phyloP scores from a whole-genome alignment of 2,888 invertebrate species.

The Lepidochitona cinerea region DNA sequence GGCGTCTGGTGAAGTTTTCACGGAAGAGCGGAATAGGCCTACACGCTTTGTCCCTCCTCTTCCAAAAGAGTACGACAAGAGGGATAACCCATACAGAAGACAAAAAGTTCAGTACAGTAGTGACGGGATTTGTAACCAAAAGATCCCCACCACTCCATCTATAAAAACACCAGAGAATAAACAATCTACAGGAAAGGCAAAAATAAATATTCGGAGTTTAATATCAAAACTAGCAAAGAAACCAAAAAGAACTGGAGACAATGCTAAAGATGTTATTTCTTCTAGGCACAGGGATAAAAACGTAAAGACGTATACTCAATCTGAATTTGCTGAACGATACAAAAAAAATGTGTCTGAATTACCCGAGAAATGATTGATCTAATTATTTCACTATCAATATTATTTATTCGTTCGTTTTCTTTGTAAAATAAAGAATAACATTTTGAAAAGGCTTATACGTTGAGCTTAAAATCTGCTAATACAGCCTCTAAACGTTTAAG shows the following conservation, averaged over 20 bases:
- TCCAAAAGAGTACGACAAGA: no score
- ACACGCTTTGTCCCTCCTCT: neutral
- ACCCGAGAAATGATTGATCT: no score
- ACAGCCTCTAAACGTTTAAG: no score
- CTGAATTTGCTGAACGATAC: neutral
- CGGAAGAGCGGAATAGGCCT: neutral
- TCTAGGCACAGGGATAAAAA: neutral
- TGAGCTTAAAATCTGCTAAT: no score
- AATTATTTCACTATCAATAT: no score
- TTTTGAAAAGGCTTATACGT: no score
- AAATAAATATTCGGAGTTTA: neutral
- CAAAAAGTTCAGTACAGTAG: neutral
- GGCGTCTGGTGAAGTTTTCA: neutral
- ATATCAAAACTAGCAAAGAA: neutral
- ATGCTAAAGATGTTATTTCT: neutral
- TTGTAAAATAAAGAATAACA: no score
- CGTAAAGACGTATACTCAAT: neutral
- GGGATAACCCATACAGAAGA: neutral
- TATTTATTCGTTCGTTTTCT: no score
- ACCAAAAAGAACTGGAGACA: neutral
- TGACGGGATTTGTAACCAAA: neutral
- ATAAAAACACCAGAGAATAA: neutral
- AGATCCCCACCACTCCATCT: neutral
- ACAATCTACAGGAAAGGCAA: neutral
- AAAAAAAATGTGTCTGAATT: no score